Percentiles rank a stretch among this genome's conserved stretches.
Evolutionary conservation across 2,888 invertebrate species (phyloP).

Genomic region (Drosophila pseudotakahashii): DNA sequence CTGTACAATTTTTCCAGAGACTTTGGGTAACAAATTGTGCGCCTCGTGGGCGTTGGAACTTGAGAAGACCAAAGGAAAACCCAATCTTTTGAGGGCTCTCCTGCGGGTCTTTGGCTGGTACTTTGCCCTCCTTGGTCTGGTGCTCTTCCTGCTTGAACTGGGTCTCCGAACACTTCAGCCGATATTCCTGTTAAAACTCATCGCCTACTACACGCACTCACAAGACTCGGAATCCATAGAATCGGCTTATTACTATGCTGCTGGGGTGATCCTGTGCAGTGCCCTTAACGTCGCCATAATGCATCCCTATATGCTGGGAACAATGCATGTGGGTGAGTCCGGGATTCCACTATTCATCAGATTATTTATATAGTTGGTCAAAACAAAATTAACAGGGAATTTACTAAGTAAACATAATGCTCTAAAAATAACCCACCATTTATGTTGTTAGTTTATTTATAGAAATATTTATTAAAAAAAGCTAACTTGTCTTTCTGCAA

Average conservation of each 20-base stretch:
- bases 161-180: slow-evolving; percentile 88
- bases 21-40: slow-evolving; percentile 87
- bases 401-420: not conserved
- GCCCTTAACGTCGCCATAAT: slow-evolving; percentile 90
- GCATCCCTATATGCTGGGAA: slow-evolving; percentile 94
- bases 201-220: slow-evolving; percentile 86
- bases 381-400: not conserved
- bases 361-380: not conserved
- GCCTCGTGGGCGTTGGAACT: slow-evolving; percentile 86
- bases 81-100: slow-evolving; percentile 84
- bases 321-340: slow-evolving; percentile 86
- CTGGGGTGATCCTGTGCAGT: slow-evolving; percentile 89
- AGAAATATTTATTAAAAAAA: no score
- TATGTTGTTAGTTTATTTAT: no score
- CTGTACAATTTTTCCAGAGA: slow-evolving; percentile 67
- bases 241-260: slow-evolving; percentile 91
- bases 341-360: not conserved
- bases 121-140: slow-evolving; percentile 86
- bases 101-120: slow-evolving; percentile 87
- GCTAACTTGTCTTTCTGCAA: no score
- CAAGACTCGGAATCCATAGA: slow-evolving; percentile 61
- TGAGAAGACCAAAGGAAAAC: slow-evolving; percentile 82
- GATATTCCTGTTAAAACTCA: slow-evolving; percentile 87
- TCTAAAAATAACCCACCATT: no score
- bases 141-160: slow-evolving; percentile 87